A percentile compares a stretch with the other conserved stretches of the same genome.
Conservation (phyloP, 2,113 vertebrate species). For the Tragelaphus scriptus region DNA sequence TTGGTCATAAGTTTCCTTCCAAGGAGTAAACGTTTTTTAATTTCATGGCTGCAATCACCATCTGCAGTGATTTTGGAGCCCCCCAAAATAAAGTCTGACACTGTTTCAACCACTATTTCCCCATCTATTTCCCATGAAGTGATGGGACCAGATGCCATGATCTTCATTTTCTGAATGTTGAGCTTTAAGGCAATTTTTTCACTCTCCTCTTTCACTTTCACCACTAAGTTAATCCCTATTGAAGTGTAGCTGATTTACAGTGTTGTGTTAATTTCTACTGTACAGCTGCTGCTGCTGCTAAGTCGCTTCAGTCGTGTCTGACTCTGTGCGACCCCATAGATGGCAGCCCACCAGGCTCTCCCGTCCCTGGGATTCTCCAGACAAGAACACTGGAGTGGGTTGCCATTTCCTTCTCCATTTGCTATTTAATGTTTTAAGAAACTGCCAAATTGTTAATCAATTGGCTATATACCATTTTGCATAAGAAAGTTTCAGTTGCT, state of each 20-base stretch:
- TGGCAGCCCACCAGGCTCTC: too few relatives aligned
- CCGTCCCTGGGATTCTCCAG: too few relatives aligned
- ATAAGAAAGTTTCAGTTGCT: neutral
- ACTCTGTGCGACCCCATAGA: too few relatives aligned
- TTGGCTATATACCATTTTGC: neutral
- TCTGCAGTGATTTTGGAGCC: neutral
- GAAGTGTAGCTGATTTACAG: too few relatives aligned
- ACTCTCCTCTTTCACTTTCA: neutral
- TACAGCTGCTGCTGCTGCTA: too few relatives aligned
- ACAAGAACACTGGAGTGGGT: too few relatives aligned
- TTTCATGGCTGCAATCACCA: neutral
- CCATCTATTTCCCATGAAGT: neutral
- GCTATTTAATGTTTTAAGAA: neutral
- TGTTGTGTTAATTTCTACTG: too few relatives aligned
- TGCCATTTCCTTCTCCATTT: neutral
- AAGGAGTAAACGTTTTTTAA: neutral
- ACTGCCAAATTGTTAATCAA: neutral
- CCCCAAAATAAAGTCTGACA: fast-evolving
- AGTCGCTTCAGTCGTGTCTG: too few relatives aligned
- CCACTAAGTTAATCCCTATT: too few relatives aligned
- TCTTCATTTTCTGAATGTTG: fast-evolving
- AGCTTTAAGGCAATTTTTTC: neutral
- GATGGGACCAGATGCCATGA: neutral
- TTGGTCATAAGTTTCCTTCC: neutral
- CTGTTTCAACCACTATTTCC: neutral